Conservation (phyloP, 1,140 invertebrate species). For the Diorhabda elongata region DNA sequence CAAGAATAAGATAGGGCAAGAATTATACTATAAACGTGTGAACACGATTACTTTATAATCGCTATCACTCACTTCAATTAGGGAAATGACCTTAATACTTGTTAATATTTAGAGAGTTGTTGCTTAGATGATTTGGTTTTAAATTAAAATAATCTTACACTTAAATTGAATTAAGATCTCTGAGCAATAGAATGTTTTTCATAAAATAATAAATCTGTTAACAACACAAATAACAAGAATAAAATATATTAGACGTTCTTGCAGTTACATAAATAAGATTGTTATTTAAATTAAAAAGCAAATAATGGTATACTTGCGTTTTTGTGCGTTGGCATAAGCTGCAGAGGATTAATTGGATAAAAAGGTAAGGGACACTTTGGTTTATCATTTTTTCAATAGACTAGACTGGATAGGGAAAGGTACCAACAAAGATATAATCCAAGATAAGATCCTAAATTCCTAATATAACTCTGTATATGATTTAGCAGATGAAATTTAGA, state of each 20-base stretch:
- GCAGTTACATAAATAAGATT: constrained; percentile 12
- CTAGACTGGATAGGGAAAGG: constrained; percentile 14
- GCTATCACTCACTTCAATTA: too few species aligned
- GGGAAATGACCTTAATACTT: too few species aligned
- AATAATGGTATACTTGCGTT: constrained; percentile 33
- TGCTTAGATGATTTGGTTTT: background rate
- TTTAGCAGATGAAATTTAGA: too few species aligned
- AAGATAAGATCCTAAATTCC: background rate
- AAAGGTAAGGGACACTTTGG: constrained; percentile 5
- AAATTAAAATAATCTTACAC: background rate
- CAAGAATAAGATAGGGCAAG: too few species aligned
- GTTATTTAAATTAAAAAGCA: constrained; percentile 12
- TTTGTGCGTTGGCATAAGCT: constrained; percentile 32
- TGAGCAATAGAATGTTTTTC: constrained; percentile 13
- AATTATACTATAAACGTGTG: too few species aligned
- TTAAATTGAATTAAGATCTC: background rate
- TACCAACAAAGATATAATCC: background rate
- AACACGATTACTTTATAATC: too few species aligned
- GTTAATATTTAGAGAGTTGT: too few species aligned
- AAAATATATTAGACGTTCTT: constrained; percentile 24
- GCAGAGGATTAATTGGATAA: constrained; percentile 21
- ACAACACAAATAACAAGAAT: constrained; percentile 32
- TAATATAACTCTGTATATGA: too few species aligned
- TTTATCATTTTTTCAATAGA: constrained; percentile 4
- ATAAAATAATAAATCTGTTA: constrained; percentile 17